Evolutionary conservation across 2,888 invertebrate genomes (phyloP).

Genomic region (Gandaritis pyraliata): DNA sequence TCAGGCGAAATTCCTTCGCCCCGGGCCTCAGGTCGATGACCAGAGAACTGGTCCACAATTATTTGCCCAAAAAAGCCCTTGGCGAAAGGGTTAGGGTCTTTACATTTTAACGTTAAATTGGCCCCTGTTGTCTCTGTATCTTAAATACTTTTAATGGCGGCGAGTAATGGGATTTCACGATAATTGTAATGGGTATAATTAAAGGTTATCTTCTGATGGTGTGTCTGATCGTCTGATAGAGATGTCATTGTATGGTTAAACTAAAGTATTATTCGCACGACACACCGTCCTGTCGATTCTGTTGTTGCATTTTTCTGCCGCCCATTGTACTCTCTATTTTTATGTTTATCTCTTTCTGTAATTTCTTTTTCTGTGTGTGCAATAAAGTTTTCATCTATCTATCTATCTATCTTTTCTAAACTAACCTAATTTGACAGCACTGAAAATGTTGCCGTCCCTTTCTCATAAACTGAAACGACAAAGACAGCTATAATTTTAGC

Average conservation of each 20-base stretch:
- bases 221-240: not conserved
- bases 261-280: too few species aligned
- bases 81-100: slow-evolving; percentile 53
- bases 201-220: not conserved
- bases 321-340: too few species aligned
- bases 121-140: slow-evolving; percentile 29
- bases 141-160: slow-evolving; percentile 24
- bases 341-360: too few species aligned
- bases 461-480: too few species aligned
- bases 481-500: too few species aligned
- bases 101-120: slow-evolving; percentile 50
- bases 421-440: too few species aligned
- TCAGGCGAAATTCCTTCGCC: slow-evolving; percentile 74
- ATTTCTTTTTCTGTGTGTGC: too few species aligned
- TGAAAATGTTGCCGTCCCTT: too few species aligned
- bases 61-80: slow-evolving; percentile 77
- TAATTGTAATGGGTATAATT: slow-evolving; percentile 8
- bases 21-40: slow-evolving; percentile 62
- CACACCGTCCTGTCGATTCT: too few species aligned
- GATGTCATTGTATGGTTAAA: not conserved
- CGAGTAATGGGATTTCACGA: slow-evolving; percentile 7
- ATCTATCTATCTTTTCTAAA: too few species aligned
- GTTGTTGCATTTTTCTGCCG: too few species aligned
- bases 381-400: too few species aligned
- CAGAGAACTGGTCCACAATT: slow-evolving; percentile 70